Evolutionary conservation across 2,113 vertebrate species (phyloP), one percentile per base, ranked within the genome.

Genomic region (Apteryx owenii): DNA sequence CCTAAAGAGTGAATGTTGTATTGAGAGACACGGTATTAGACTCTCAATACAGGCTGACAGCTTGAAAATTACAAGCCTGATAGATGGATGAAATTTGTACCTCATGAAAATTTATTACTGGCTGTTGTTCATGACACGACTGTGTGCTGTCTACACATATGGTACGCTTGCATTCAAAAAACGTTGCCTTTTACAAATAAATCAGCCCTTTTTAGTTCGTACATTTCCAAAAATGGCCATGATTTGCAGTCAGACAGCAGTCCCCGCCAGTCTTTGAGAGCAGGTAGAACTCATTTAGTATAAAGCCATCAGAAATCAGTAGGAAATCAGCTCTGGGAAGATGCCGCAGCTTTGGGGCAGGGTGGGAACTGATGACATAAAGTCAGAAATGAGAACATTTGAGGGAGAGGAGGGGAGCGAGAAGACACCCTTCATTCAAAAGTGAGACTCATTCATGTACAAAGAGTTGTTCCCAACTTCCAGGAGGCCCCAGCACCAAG

Each of bases 271-370:
- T 22, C 50, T 76, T 46, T 12, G 40, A 29, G 62, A 84, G 73
- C 86, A 90, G 73, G 82, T 87, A 73, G 85, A 90, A 94, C 40
- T 90, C 92, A 72, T 90, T 58, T 56, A 51, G 42, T 21, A 64
- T 38, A 79, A 91, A 69, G 50, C 66, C 54, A 70, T 58, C 81
- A 77, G 64, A 56, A 77, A 77, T 29, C 78, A 56, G 89, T 90
- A 38, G 42, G 42, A 44, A 44, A 38, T 38, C 36, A 90, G 89
- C 69, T 68, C 79, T 77, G 82, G 79, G 89, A 86, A 66, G 42
- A 21, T 2, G 46, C 76, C 86, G 28, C 56, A 76, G 58, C 72
- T 62, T 50, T 48, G n/a, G n/a, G 10, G 51, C 51, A 40, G 92
- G 62, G 42, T 51, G 56, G 69, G 69, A 87, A 31, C 3, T 25